A percentile compares a stretch with the other conserved stretches of the same genome.
These are phyloP conservation scores for Silurus glanis DNA, from an alignment of 2,113 vertebrate genomes.

Conservation along the genomic window DNA sequence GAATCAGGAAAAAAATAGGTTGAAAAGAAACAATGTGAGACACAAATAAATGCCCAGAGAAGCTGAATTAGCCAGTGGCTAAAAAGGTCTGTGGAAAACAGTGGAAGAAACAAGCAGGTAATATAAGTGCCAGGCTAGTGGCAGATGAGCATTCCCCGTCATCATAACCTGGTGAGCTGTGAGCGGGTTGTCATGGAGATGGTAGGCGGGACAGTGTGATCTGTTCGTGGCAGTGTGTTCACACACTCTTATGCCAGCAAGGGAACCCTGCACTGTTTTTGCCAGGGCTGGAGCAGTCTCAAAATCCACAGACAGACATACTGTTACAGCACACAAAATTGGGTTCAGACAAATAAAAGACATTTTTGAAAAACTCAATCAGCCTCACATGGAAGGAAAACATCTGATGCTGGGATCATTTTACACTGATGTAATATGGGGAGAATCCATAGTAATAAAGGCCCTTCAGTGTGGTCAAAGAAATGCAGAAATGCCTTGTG, in stretches of 20 bases:
- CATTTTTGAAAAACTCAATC: conserved; percentile 20
- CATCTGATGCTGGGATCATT: conserved; percentile 12
- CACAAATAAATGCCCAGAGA: conserved; percentile 8
- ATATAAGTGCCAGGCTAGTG: conserved; percentile 41
- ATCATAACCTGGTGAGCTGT: conserved; percentile 58
- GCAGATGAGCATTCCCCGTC: conserved; percentile 51
- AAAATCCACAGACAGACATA: conserved; percentile 23
- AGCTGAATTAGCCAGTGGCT: background rate
- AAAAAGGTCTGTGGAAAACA: conserved; percentile 14
- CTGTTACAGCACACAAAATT: conserved; percentile 20
- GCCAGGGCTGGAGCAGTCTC: conserved; percentile 31
- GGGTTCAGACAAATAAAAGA: conserved; percentile 46
- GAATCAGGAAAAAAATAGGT: background rate
- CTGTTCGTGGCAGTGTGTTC: conserved; percentile 48
- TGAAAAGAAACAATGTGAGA: background rate
- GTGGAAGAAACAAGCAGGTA: conserved; percentile 19
- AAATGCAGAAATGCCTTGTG: conserved; percentile 2
- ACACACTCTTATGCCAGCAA: conserved; percentile 56
- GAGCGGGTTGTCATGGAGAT: conserved; percentile 68
- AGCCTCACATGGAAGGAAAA: background rate
- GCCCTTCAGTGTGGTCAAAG: background rate
- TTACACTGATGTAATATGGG: conserved; percentile 4
- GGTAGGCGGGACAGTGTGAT: conserved; percentile 54
- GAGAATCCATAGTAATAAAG: conserved; percentile 20
- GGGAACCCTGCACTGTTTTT: conserved; percentile 31